A percentile compares a stretch with the other conserved stretches of the same genome.
phyloP scores from a whole-genome alignment of 2,797 vertebrate species.

The Limosa lapponica region DNA sequence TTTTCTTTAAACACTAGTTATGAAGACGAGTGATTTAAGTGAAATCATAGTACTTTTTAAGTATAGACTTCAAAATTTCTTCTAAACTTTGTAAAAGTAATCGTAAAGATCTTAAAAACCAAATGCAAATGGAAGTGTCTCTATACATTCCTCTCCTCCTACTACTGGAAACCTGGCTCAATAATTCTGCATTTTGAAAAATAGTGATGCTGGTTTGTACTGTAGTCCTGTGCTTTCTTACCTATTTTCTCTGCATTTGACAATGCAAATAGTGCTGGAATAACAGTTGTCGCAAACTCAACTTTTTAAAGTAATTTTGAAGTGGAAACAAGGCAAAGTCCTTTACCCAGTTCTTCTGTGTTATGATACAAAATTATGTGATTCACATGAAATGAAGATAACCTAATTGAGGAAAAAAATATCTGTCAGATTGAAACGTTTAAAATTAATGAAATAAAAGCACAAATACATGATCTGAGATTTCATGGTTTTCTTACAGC shows the following conservation, averaged over 20 bases:
- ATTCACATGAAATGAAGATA: background rate
- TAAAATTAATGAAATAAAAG: background rate
- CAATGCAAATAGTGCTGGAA: background rate
- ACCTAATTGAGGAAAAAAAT: slow-evolving; percentile 8
- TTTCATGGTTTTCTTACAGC: slow-evolving; percentile 61
- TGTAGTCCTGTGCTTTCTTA: background rate
- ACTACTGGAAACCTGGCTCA: background rate
- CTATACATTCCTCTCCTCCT: background rate
- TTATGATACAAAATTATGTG: background rate
- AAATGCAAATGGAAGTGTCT: background rate
- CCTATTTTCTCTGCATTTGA: background rate
- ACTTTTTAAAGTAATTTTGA: background rate
- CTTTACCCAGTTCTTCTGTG: background rate
- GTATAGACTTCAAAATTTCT: too few relatives aligned
- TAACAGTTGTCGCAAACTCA: background rate
- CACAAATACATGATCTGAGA: background rate
- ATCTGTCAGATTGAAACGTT: background rate
- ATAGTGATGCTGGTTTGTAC: background rate
- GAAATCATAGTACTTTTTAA: background rate
- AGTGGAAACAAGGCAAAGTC: background rate
- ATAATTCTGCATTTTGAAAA: background rate
- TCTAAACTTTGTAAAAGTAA: background rate
- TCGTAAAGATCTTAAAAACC: background rate
- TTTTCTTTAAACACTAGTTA: background rate
- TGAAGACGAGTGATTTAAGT: background rate